Percentiles rank a stretch among this genome's conserved stretches.
These are phyloP conservation scores for Anabacerthia variegaticeps DNA, from an alignment of 2,797 vertebrate species.

Conservation along the genomic window DNA sequence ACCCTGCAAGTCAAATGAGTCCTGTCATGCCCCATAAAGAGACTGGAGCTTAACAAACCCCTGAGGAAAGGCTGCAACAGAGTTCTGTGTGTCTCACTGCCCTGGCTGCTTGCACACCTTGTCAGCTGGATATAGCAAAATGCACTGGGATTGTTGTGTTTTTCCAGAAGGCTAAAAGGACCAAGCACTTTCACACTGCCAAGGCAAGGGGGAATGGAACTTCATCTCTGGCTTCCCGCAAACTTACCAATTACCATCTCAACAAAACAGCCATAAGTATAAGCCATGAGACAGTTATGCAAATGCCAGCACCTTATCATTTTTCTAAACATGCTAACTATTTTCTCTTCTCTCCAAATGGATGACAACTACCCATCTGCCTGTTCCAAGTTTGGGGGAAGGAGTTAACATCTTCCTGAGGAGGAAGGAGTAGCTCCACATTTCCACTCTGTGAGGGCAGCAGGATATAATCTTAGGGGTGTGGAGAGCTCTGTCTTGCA, in stretches of 20 bases:
- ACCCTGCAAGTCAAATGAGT: background rate
- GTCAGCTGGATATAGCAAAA: background rate
- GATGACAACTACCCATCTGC: background rate
- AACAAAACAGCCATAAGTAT: background rate
- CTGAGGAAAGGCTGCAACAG: background rate
- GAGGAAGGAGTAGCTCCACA: background rate
- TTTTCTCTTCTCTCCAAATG: background rate
- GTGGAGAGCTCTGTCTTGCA: background rate
- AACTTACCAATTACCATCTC: background rate
- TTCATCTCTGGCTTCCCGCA: background rate
- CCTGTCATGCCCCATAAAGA: fast-evolving
- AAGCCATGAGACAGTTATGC: background rate
- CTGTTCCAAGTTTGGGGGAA: background rate
- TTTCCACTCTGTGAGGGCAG: background rate
- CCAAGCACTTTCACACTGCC: background rate
- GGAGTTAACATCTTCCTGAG: background rate
- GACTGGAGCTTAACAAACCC: background rate
- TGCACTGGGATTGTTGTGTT: fast-evolving
- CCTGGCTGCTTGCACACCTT: background rate
- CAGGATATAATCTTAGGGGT: background rate
- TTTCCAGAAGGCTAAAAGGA: background rate
- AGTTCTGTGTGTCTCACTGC: background rate
- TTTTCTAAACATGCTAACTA: background rate
- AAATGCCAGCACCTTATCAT: background rate
- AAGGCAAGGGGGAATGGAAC: background rate